phyloP scores from a whole-genome alignment of 2,113 vertebrate genomes.

The Eurystomus gularis region DNA sequence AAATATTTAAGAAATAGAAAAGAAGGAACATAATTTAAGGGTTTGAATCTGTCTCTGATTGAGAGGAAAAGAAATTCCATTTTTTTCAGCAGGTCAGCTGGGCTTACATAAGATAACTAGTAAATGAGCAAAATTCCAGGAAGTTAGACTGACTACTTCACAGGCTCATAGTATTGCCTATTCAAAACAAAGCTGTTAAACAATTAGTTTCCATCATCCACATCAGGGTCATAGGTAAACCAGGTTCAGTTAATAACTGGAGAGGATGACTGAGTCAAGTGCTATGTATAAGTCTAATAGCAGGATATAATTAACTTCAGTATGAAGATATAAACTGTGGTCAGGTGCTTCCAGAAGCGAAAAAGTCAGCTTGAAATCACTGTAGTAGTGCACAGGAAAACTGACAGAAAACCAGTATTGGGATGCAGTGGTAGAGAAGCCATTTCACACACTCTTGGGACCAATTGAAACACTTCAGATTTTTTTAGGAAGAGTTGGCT shows the following conservation, averaged over 20 bases:
- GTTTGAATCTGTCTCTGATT: not conserved
- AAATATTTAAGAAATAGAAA: not conserved
- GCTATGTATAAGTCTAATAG: not conserved
- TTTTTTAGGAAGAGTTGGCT: not conserved
- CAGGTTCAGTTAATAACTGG: not conserved
- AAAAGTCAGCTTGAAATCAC: not conserved
- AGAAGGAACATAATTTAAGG: not conserved
- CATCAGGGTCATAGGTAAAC: not conserved
- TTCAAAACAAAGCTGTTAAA: not conserved
- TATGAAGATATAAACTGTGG: not conserved
- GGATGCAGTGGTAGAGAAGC: not conserved
- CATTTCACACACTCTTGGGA: not conserved
- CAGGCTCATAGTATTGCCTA: not conserved
- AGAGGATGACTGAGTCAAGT: not conserved
- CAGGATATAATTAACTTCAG: not conserved
- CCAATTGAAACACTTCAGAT: not conserved
- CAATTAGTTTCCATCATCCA: not conserved
- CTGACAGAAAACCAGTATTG: not conserved
- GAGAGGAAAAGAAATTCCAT: not conserved
- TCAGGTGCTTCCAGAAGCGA: not conserved
- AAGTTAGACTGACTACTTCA: not conserved
- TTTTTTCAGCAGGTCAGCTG: not conserved
- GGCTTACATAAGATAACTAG: not conserved
- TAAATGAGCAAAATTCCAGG: not conserved
- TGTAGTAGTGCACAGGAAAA: fast-evolving